These are phyloP conservation scores for Epinotia brunnichana DNA, from an alignment of 2,888 invertebrate species.

Conservation along the genomic window DNA sequence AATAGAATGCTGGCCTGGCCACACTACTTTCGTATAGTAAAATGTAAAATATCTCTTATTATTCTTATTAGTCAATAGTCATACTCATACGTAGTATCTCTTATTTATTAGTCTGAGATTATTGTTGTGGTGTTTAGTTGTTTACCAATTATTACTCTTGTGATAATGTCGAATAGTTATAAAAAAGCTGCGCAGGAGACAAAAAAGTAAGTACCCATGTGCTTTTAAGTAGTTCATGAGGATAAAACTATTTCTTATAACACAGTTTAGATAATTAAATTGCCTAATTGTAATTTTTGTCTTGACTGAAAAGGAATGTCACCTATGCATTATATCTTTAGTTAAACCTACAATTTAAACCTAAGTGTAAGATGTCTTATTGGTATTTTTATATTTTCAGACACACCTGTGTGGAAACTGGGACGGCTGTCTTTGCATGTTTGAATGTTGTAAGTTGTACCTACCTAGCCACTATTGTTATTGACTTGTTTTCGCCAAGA, in stretches of 20 bases:
- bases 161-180: background rate
- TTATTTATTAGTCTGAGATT: too few species aligned
- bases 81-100: too few species aligned
- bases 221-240: background rate
- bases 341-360: too few species aligned
- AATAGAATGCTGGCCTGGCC: too few species aligned
- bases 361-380: too few species aligned
- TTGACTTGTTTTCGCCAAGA: too few species aligned
- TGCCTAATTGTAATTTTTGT: too few species aligned
- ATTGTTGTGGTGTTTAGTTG: background rate
- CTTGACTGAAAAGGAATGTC: too few species aligned
- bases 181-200: background rate
- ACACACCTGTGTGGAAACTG: background rate
- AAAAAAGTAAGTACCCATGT: background rate
- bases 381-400: background rate
- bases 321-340: too few species aligned
- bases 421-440: slow-evolving; percentile 5
- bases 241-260: background rate
- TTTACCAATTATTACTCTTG: background rate
- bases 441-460: slow-evolving; percentile 22
- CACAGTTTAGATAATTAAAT: background rate
- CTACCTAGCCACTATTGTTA: background rate
- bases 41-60: too few species aligned
- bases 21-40: too few species aligned
- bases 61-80: too few species aligned